A percentile compares a stretch with the other conserved stretches of the same genome.
Conservation (phyloP, 1,140 invertebrate genomes). For the Bradysia coprophila region DNA sequence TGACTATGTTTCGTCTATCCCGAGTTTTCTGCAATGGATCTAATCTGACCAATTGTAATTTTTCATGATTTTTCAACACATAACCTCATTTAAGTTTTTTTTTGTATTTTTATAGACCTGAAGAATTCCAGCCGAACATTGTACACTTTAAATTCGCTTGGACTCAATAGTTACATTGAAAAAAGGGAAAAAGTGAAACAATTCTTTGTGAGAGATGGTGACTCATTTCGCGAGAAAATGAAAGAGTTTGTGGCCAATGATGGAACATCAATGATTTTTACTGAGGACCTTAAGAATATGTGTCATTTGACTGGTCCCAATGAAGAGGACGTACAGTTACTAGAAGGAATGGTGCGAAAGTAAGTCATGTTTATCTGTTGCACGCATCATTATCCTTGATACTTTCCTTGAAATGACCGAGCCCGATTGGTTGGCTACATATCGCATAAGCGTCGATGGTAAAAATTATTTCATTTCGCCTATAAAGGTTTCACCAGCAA, state of each 20-base stretch:
- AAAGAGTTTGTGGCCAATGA: conserved; percentile 28
- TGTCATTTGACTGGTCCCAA: conserved; percentile 40
- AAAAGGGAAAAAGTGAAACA: conserved; percentile 28
- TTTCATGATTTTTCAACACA: too few relatives aligned
- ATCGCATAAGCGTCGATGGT: too few relatives aligned
- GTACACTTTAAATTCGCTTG: conserved; percentile 32
- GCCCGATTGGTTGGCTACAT: too few relatives aligned
- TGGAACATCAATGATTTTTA: conserved; percentile 50
- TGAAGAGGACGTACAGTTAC: conserved; percentile 38
- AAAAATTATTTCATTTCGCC: too few relatives aligned
- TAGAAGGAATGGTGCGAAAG: conserved; percentile 47
- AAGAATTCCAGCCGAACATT: conserved; percentile 11
- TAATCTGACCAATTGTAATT: too few relatives aligned
- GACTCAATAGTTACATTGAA: conserved; percentile 34
- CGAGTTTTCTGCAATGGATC: too few relatives aligned
- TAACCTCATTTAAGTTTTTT: too few relatives aligned
- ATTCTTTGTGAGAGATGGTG: conserved; percentile 34
- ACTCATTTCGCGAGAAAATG: conserved; percentile 51
- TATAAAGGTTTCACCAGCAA: conserved; percentile 57
- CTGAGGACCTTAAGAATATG: conserved; percentile 71
- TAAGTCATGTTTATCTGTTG: too few relatives aligned
- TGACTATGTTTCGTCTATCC: too few relatives aligned
- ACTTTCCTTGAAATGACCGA: too few relatives aligned
- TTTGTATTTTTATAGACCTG: background rate
- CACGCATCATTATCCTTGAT: too few relatives aligned